These are phyloP conservation scores for Drosophila pseudoobscura DNA, from an alignment of 1,140 invertebrate species.

Conservation along the genomic window DNA sequence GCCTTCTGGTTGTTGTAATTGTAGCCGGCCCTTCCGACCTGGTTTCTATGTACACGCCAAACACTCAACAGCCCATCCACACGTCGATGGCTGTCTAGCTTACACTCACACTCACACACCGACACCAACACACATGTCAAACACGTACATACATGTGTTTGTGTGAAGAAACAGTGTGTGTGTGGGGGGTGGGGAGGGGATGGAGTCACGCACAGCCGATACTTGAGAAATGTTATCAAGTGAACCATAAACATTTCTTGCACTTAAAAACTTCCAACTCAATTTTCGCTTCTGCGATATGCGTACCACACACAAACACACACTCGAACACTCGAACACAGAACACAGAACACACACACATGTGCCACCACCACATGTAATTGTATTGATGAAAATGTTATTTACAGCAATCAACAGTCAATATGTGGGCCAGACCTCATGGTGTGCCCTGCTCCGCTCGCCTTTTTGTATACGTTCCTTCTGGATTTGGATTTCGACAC, in stretches of 20 bases:
- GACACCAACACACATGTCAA: conserved; percentile 10
- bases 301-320: conserved; percentile 32
- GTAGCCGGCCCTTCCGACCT: conserved; percentile 4
- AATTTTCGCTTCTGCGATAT: conserved; percentile 61
- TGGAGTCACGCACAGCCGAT: conserved; percentile 48
- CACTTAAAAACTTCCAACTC: conserved; percentile 74
- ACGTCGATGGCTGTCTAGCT: not conserved
- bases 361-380: conserved; percentile 44
- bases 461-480: conserved; percentile 41
- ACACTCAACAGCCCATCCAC: conserved; percentile 12
- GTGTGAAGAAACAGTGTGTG: no score
- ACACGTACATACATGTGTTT: no score
- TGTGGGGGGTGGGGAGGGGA: no score
- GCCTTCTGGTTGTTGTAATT: conserved; percentile 8
- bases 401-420: conserved; percentile 67
- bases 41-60: not conserved
- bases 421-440: conserved; percentile 28
- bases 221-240: conserved; percentile 69
- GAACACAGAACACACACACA: conserved; percentile 1
- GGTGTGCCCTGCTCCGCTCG: not conserved
- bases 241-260: conserved; percentile 73
- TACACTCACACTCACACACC: not conserved
- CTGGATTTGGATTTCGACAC: conserved; percentile 4
- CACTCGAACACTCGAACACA: not conserved
- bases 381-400: conserved; percentile 79